Percentiles rank a stretch among this genome's conserved stretches.
phyloP scores from a whole-genome alignment of 2,888 invertebrate genomes.

The Cheilosia vernalis region DNA sequence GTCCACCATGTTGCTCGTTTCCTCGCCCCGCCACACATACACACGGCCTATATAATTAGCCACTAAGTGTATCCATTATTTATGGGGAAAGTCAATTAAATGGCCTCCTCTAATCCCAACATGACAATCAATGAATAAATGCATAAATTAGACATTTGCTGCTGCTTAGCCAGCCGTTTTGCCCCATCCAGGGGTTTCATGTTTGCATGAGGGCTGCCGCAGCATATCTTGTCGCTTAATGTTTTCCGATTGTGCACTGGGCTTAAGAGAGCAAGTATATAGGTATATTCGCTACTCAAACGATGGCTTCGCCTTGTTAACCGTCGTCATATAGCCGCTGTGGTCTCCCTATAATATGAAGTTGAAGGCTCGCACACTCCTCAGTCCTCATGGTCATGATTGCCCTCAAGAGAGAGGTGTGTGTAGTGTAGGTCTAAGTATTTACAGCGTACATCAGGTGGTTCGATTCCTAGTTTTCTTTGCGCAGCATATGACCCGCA shows the following conservation, averaged over 20 bases:
- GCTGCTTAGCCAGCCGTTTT: constrained; percentile 62
- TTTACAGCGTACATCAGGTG: constrained; percentile 47
- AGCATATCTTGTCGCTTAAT: constrained; percentile 60
- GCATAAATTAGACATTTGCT: constrained; percentile 71
- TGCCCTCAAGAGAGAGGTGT: constrained; percentile 39
- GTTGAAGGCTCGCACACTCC: constrained; percentile 33
- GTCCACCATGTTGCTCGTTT: constrained; percentile 7
- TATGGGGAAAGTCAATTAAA: constrained; percentile 70
- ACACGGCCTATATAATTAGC: constrained; percentile 57
- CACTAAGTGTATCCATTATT: constrained; percentile 55
- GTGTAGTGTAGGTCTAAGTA: not conserved
- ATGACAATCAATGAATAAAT: constrained; percentile 75
- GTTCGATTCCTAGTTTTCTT: constrained; percentile 27
- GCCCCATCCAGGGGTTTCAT: constrained; percentile 19
- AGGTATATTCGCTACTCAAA: not conserved
- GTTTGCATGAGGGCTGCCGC: constrained; percentile 47
- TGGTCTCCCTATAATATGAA: not conserved
- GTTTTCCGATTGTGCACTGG: constrained; percentile 59
- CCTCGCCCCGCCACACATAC: not conserved
- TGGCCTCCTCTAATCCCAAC: constrained; percentile 71
- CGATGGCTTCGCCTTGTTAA: constrained; percentile 69
- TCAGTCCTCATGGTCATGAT: not conserved
- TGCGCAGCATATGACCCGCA: constrained; percentile 71
- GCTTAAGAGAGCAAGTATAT: constrained; percentile 51
- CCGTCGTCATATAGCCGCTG: constrained; percentile 22